These are phyloP conservation scores for Nannoperca australis DNA, from an alignment of 2,797 vertebrate species.

Conservation along the genomic window DNA sequence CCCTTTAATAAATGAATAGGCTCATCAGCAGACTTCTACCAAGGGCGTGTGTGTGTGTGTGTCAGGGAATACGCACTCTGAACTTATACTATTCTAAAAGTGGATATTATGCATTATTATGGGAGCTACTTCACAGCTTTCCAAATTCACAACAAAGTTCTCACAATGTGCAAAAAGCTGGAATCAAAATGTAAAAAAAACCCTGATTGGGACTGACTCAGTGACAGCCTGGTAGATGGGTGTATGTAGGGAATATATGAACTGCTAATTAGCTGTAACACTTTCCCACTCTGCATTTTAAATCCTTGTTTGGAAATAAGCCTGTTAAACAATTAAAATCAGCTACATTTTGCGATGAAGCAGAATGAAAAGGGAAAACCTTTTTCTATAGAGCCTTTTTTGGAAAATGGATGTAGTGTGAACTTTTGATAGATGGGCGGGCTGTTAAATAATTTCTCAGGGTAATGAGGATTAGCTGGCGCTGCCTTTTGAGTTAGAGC, in stretches of 20 bases:
- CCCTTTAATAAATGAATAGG: constrained; percentile 77
- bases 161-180: constrained; percentile 60
- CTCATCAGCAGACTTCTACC: constrained; percentile 66
- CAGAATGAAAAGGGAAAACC: constrained; percentile 2
- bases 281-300: constrained; percentile 23
- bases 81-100: constrained; percentile 53
- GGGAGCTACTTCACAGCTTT: constrained; percentile 35
- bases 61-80: constrained; percentile 34
- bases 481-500: constrained; percentile 46
- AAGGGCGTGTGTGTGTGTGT: constrained; percentile 27
- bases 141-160: constrained; percentile 47
- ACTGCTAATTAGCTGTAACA: constrained; percentile 65
- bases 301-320: constrained; percentile 37
- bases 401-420: constrained; percentile 15
- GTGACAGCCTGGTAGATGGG: constrained; percentile 32
- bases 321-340: constrained; percentile 24
- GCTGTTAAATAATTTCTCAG: constrained; percentile 65
- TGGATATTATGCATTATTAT: constrained; percentile 31
- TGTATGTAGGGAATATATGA: constrained; percentile 45
- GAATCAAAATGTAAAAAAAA: constrained; percentile 54
- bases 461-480: constrained; percentile 55
- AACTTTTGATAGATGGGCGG: constrained; percentile 39
- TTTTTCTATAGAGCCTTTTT: not conserved
- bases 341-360: constrained; percentile 18
- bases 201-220: constrained; percentile 52